These are phyloP conservation scores for Diglossa cyanea DNA, from an alignment of 2,797 vertebrate species.

Conservation along the genomic window DNA sequence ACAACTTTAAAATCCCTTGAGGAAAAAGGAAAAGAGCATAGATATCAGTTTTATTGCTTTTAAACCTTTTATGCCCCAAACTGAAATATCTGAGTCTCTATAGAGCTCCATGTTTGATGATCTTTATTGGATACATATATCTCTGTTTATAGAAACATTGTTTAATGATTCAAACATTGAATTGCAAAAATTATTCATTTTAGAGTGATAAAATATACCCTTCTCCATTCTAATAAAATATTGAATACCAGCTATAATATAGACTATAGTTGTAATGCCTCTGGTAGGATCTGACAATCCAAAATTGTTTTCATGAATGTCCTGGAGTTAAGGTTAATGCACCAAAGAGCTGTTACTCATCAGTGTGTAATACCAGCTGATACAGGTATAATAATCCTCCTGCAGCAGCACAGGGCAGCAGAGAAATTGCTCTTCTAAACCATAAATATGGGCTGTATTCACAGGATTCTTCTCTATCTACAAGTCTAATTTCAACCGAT, in stretches of 20 bases:
- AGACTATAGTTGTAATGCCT: constrained; percentile 23
- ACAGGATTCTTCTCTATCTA: neutral
- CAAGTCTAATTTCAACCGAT: neutral
- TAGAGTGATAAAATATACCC: constrained; percentile 18
- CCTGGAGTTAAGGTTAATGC: constrained; percentile 50
- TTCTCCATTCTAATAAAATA: constrained; percentile 55
- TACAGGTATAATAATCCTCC: neutral
- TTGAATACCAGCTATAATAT: constrained; percentile 39
- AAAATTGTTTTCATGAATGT: constrained; percentile 30
- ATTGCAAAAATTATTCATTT: constrained; percentile 47
- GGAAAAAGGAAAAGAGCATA: neutral
- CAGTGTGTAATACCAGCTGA: neutral
- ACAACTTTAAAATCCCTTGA: neutral
- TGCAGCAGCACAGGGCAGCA: neutral
- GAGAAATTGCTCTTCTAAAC: neutral
- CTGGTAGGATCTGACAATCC: constrained; percentile 6
- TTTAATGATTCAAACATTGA: constrained; percentile 47
- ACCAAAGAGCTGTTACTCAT: constrained; percentile 31
- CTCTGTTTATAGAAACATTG: constrained; percentile 43
- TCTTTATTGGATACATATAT: constrained; percentile 43
- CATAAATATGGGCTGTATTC: neutral
- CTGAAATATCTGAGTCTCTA: constrained; percentile 26
- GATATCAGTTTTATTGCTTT: constrained; percentile 29
- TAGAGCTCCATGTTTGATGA: neutral
- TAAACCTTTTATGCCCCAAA: constrained; percentile 27